A percentile compares a stretch with the other conserved stretches of the same genome.
phyloP scores from a whole-genome alignment of 2,888 invertebrate genomes.

The Scaptodrosophila latifasciaeformis region DNA sequence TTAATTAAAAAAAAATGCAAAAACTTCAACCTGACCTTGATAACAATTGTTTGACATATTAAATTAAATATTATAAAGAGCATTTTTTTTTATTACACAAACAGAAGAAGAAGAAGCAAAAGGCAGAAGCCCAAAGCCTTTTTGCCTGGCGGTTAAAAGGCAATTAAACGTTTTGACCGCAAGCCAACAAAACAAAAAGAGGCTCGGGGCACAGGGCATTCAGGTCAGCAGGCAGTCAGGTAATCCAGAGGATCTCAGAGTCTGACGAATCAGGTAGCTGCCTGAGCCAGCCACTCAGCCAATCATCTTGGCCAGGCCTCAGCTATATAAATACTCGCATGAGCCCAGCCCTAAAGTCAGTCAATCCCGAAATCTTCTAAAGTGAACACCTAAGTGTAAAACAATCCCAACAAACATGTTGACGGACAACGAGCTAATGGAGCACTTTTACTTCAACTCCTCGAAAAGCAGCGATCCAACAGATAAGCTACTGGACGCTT shows the following conservation, averaged over 20 bases:
- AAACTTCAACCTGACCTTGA: constrained; percentile 61
- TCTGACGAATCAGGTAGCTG: constrained; percentile 56
- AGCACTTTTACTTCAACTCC: constrained; percentile 44
- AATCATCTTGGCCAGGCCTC: constrained; percentile 34
- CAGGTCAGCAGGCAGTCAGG: constrained; percentile 13
- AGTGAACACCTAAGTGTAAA: constrained; percentile 14
- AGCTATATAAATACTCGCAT: constrained; percentile 37
- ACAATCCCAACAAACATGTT: constrained; percentile 30
- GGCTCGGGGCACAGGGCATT: constrained; percentile 10
- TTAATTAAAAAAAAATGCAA: no score
- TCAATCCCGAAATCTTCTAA: no score
- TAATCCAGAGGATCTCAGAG: constrained; percentile 28
- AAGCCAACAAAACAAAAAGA: constrained; percentile 65
- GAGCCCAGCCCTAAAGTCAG: constrained; percentile 26
- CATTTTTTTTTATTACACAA: constrained; percentile 13
- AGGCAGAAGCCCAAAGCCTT: no score
- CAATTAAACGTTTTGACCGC: constrained; percentile 73
- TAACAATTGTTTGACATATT: constrained; percentile 51
- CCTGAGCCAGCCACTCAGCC: constrained; percentile 20
- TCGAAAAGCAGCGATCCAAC: constrained; percentile 31
- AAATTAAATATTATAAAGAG: constrained; percentile 19
- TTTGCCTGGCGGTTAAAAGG: constrained; percentile 26
- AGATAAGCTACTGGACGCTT: constrained; percentile 28
- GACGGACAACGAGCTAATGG: constrained; percentile 45
- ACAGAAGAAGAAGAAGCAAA: constrained; percentile 32